These are phyloP conservation scores for Dendrophyllia cribrosa DNA, from an alignment of 64 coral and sea anemone species.

Conservation along the genomic window DNA sequence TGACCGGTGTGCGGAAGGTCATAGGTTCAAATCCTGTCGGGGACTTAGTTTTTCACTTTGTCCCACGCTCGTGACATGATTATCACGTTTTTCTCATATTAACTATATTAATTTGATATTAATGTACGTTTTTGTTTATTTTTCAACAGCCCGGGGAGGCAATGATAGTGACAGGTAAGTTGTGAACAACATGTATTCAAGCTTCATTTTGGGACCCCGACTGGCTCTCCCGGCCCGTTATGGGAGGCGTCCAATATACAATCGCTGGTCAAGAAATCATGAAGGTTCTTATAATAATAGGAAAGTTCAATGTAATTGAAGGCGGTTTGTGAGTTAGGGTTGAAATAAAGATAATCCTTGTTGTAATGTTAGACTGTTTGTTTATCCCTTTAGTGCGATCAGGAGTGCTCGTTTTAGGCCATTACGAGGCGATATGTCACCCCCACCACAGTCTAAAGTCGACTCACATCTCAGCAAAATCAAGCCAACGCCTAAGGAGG, in stretches of 20 bases:
- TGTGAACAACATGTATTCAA: background rate
- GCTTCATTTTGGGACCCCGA: no score
- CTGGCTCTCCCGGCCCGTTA: no score
- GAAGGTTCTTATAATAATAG: no score
- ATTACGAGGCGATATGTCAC: slow-evolving; percentile 20
- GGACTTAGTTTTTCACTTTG: no score
- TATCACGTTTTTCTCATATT: no score
- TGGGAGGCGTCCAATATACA: no score
- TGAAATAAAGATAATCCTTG: background rate
- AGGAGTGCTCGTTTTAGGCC: slow-evolving; percentile 24
- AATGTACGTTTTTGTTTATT: background rate
- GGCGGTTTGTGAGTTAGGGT: no score
- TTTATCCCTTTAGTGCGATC: background rate
- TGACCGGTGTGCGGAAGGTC: no score
- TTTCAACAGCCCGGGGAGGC: slow-evolving; percentile 33
- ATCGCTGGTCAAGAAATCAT: no score
- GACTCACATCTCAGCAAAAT: slow-evolving; percentile 6
- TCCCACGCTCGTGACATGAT: no score
- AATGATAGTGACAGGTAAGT: slow-evolving; percentile 37
- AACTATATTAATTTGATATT: background rate
- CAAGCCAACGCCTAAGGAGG: background rate
- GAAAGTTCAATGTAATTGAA: no score
- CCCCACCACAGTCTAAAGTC: background rate
- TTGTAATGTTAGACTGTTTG: background rate
- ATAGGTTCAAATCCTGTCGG: no score